phyloP scores from a whole-genome alignment of 2,888 invertebrate species.

The Crematogaster levior region DNA sequence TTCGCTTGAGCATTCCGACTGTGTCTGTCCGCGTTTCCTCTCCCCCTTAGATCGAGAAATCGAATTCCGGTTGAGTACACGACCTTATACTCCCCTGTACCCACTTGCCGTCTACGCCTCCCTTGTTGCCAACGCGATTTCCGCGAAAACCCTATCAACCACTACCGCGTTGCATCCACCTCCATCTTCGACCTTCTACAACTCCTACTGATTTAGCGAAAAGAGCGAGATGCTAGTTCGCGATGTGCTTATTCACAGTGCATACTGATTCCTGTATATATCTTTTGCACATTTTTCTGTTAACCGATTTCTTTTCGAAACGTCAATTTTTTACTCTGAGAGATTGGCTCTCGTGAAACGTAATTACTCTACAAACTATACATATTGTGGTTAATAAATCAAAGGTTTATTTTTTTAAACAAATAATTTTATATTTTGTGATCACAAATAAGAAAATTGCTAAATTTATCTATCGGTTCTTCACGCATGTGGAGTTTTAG shows the following conservation, averaged over 20 bases:
- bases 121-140: slow-evolving; percentile 3
- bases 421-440: neutral
- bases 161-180: slow-evolving; percentile 56
- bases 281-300: neutral
- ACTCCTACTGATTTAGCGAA: slow-evolving; percentile 62
- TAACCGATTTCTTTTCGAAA: neutral
- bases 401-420: neutral
- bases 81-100: slow-evolving; percentile 28
- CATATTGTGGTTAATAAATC: neutral
- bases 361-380: neutral
- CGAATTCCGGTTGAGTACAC: slow-evolving; percentile 72
- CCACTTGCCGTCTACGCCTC: slow-evolving; percentile 25
- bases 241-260: slow-evolving; percentile 68
- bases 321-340: neutral
- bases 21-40: slow-evolving; percentile 65
- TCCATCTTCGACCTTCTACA: slow-evolving; percentile 58
- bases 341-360: neutral
- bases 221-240: slow-evolving; percentile 65
- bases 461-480: neutral
- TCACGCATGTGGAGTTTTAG: neutral
- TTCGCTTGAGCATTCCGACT: slow-evolving; percentile 71
- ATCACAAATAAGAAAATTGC: neutral
- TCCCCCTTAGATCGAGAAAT: slow-evolving; percentile 68
- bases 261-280: slow-evolving; percentile 69
- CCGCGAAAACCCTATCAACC: slow-evolving; percentile 56